Base-by-base conservation (phyloP, 30 jellyfish, hydroid and myxozoan species). In the Pseudorhiza aurosa region DNA sequence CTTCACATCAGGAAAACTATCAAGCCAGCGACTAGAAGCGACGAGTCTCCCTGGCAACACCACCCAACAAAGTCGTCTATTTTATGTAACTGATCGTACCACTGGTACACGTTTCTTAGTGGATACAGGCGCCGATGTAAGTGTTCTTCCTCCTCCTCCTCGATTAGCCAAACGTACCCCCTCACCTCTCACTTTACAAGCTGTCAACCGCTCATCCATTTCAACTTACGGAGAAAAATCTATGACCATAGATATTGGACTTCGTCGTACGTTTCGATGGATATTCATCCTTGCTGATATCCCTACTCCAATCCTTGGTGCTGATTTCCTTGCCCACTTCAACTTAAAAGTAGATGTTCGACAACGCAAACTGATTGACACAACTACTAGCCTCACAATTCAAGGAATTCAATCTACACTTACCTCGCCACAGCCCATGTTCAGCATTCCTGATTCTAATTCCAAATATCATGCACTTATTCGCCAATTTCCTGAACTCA, bases 261-360 rank as follows among this genome's bases (percentile, higher is more conserved):
- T 64, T 2, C 75, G 86, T 47, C 51, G 53, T 12, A 14, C 81
- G 10, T 77, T 28, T 26, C 89, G 74, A 11, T 77, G 89, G 92
- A 22, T 68, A 22, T 64, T 80, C 37, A 30, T 39, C 39, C 7
- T 80, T 70, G 92, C 89, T 29, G 92, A 80, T 36, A 59, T 65
- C 35, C 77, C 62, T 6, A 8, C 21, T 4, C 89, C 92, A 1
- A 65, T 80, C 24, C 11, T 80, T 70, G 89, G 92, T 19, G 89
- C 92, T 8, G 92, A 80, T 68, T 65, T 65, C 70, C 77, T 80
- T 4, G 51, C 74, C 2, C 44, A 65, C 31, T 53, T 46, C 68
- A 62, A 18, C 14, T 21, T 80, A 17, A 33, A 46, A 8, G 92
- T 80, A 31, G 88, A 77, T 46, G 15, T 77, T 29, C 2, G 46